Base-by-base conservation (phyloP, 2,113 vertebrate species). In the Apeltes quadracus region DNA sequence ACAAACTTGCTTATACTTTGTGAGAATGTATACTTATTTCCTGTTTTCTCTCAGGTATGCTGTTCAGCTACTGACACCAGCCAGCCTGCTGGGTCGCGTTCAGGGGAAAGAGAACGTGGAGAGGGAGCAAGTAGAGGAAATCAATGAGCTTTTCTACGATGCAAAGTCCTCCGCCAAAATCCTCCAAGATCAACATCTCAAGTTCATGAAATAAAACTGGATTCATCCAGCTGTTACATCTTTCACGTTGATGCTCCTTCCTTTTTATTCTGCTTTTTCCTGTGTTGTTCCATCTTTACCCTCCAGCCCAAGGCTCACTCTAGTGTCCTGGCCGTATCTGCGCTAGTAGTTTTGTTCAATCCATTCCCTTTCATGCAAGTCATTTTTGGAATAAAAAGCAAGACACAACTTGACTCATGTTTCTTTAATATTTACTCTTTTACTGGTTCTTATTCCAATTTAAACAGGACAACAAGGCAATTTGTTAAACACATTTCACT, bases 111-210 rank as follows among this genome's bases (percentile, higher is more conserved):
- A 98, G 86, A 90, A 92, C 13, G 97, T 98, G 2, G 98, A 98
- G 88, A 93, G 96, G 56, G 98, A 99, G 81, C 97, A 98, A n/a
- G 93, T 99, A 18, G 97, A 99, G 84, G 98, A 99, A 91, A 97
- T 98, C 88, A 97, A 96, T 27, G 98, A 99, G 92, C 95, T 99
- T 57, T 99, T 99, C 93, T 99, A 98, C 9, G 98, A 99, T 2
- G 97, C 98, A 81, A 99, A 99, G 91, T 98, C 98, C 50, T 99
- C 97, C 0, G 98, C 98, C 76, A 99, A 98, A 91, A 96, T 99
- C 84, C 93, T 99, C 76, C 97, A 98, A 72, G 97, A 98, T 78
- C 97, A 99, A 72, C 96, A 97, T 82, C 96, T 97, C 75, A 99
- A 98, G 86, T 99, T 96, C 76, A 98, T 99, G 98, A 99, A 99